A percentile compares a stretch with the other conserved stretches of the same genome.
Conservation (phyloP, 2,113 vertebrate species). For the Neotragus moschatus region DNA sequence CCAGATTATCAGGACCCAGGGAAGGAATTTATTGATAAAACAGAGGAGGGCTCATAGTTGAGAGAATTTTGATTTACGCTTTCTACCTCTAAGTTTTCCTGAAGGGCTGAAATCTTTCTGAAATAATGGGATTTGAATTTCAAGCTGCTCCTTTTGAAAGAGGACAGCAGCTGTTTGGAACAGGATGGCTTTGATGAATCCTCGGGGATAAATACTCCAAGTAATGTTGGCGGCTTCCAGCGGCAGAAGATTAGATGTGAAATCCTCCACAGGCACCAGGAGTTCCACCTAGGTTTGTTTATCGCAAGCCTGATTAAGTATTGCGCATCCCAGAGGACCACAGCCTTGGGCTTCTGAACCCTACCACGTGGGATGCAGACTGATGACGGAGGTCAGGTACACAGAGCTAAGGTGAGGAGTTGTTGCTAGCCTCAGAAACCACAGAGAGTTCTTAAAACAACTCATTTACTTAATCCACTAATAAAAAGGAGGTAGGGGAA, state of each 20-base stretch:
- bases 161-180: neutral
- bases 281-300: neutral
- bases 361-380: neutral
- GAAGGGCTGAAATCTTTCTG: conserved; percentile 15
- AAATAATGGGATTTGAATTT: conserved; percentile 40
- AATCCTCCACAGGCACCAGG: neutral
- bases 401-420: neutral
- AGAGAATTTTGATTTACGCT: neutral
- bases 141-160: conserved; percentile 1
- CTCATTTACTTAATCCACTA: neutral
- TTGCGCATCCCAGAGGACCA: neutral
- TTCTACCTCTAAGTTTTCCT: neutral
- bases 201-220: neutral
- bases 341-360: neutral
- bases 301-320: neutral
- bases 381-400: neutral
- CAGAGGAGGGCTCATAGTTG: neutral
- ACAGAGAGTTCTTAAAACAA: neutral
- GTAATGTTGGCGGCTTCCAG: neutral
- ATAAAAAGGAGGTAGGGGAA: neutral
- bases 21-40: neutral
- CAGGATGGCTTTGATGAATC: neutral
- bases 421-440: neutral
- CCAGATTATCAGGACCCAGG: neutral
- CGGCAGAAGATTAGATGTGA: neutral